These are phyloP conservation scores for Agrochola lychnidis DNA, from an alignment of 2,888 invertebrate genomes.

Conservation along the genomic window DNA sequence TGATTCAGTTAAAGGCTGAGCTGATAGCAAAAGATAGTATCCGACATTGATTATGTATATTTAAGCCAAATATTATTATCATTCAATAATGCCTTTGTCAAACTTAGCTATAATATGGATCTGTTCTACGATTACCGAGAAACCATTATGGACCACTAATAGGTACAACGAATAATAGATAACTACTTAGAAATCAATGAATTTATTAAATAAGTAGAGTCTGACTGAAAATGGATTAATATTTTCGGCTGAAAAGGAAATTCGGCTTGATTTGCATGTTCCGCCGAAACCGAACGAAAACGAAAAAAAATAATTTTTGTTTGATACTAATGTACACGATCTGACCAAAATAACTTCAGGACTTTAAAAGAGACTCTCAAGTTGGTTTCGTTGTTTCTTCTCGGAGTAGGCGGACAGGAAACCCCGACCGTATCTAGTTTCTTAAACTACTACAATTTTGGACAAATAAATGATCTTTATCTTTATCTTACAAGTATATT, in stretches of 20 bases:
- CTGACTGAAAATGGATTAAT: not conserved
- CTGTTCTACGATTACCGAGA: not conserved
- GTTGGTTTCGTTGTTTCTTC: not conserved
- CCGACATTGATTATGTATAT: not conserved
- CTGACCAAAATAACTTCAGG: too few relatives aligned
- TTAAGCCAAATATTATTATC: not conserved
- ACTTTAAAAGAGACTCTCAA: not conserved
- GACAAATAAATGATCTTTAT: too few relatives aligned
- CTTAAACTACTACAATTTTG: not conserved
- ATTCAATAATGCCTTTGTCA: not conserved
- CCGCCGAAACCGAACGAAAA: not conserved
- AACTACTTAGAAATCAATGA: not conserved
- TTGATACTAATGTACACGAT: not conserved
- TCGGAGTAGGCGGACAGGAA: not conserved
- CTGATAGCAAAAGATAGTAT: not conserved
- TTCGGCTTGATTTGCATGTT: not conserved
- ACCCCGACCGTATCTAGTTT: not conserved
- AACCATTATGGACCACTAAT: slow-evolving; percentile 1
- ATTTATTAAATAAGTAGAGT: not conserved
- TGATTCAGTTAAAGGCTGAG: not conserved
- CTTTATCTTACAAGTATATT: not conserved
- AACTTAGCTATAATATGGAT: slow-evolving; percentile 5
- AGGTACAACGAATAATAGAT: not conserved
- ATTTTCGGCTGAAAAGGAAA: not conserved
- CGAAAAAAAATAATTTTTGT: not conserved